Evolutionary conservation across 2,113 vertebrate genomes (phyloP).

Genomic region (Pagrus major): DNA sequence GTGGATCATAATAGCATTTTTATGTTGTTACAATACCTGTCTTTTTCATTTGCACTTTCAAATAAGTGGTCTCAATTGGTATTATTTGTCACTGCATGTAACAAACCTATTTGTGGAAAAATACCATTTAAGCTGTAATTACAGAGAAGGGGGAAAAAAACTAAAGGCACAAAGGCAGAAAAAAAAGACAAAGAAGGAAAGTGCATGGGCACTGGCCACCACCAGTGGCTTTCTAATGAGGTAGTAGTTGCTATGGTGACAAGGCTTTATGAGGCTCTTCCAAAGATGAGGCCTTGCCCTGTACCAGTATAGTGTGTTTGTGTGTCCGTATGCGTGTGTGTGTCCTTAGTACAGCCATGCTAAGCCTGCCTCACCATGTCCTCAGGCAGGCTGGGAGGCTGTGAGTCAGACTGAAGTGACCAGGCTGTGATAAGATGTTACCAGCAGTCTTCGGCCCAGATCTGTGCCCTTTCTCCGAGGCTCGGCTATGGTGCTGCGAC

Average conservation of each 20-base stretch:
- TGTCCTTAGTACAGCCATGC: conserved; percentile 35
- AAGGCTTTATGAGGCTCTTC: conserved; percentile 70
- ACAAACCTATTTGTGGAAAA: conserved; percentile 42
- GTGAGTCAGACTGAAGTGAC: conserved; percentile 52
- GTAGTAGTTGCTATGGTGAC: conserved; percentile 81
- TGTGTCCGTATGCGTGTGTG: conserved; percentile 40
- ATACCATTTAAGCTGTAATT: conserved; percentile 37
- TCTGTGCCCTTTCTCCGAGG: conserved; percentile 60
- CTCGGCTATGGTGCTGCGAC: conserved; percentile 1
- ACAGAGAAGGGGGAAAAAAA: conserved; percentile 15
- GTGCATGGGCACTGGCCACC: conserved; percentile 64
- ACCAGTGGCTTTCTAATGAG: conserved; percentile 78
- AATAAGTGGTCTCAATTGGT: background rate
- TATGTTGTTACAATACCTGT: background rate
- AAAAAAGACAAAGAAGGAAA: conserved; percentile 60
- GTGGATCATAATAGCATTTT: conserved; percentile 7
- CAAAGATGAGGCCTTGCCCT: conserved; percentile 75
- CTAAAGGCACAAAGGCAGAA: conserved; percentile 42
- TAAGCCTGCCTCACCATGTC: conserved; percentile 51
- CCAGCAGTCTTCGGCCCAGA: conserved; percentile 58
- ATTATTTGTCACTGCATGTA: conserved; percentile 37
- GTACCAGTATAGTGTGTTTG: conserved; percentile 48
- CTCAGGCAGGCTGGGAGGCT: conserved; percentile 58
- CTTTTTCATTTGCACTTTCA: conserved; percentile 25
- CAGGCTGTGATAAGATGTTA: conserved; percentile 66